Conservation (phyloP, 2,113 vertebrate species). For the Atrichornis clamosus region DNA sequence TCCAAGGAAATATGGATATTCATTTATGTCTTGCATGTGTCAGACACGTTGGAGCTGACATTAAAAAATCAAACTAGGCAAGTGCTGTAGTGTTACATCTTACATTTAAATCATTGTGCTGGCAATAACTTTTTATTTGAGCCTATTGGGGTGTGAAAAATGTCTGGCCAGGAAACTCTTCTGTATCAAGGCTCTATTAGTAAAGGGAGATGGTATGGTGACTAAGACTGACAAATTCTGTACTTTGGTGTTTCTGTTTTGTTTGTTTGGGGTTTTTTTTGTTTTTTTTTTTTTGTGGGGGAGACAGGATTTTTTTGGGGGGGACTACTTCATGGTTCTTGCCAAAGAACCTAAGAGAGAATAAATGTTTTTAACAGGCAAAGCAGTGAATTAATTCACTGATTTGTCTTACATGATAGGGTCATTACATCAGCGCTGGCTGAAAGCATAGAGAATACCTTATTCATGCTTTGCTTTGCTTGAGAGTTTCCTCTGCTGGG, state of each 20-base stretch:
- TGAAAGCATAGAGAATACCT: neutral
- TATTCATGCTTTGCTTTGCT: neutral
- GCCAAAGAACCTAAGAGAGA: neutral
- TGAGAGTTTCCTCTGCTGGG: neutral
- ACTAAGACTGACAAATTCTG: neutral
- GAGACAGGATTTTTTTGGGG: neutral
- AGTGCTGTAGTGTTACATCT: constrained; percentile 51
- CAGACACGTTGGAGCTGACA: constrained; percentile 43
- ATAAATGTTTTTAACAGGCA: constrained; percentile 6
- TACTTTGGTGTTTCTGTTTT: neutral
- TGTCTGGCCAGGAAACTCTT: constrained; percentile 48
- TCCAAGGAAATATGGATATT: constrained; percentile 53
- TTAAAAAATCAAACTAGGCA: constrained; percentile 45
- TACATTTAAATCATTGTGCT: constrained; percentile 54
- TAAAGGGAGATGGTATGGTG: neutral
- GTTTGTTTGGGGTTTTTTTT: too few species aligned
- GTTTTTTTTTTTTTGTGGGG: neutral
- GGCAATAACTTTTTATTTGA: constrained; percentile 64
- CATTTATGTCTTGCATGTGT: constrained; percentile 49
- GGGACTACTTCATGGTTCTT: neutral
- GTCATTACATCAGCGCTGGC: neutral
- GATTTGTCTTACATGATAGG: neutral
- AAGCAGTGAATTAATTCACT: neutral
- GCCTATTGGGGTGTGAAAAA: constrained; percentile 60
- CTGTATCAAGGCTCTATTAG: constrained; percentile 41